These are phyloP conservation scores for Acanthosepion pharaonis DNA, from an alignment of 2,888 invertebrate species.

Conservation along the genomic window DNA sequence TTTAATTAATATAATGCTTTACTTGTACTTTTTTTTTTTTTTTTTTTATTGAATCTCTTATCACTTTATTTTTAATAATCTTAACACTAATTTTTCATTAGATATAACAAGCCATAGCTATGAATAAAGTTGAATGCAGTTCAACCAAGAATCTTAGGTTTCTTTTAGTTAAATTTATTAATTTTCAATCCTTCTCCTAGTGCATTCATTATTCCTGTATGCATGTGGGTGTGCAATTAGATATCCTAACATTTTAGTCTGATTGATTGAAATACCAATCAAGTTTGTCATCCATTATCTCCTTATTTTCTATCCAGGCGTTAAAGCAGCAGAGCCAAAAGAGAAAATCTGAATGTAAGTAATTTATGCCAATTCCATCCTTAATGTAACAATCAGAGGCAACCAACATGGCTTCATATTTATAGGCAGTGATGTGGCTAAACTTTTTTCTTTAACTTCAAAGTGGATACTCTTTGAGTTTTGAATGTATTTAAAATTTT, in stretches of 20 bases:
- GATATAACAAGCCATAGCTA: too few relatives aligned
- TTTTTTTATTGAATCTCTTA: background rate
- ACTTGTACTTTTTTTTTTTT: background rate
- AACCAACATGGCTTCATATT: too few relatives aligned
- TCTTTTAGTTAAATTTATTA: background rate
- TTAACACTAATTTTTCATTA: too few relatives aligned
- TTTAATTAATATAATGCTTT: background rate
- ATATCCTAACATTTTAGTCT: background rate
- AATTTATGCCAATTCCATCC: background rate
- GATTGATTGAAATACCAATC: background rate
- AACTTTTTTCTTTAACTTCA: too few relatives aligned
- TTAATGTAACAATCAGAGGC: too few relatives aligned
- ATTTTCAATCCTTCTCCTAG: background rate
- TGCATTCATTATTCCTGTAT: slow-evolving; percentile 48
- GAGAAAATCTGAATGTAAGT: slow-evolving; percentile 68
- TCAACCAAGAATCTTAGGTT: background rate
- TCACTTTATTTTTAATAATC: background rate
- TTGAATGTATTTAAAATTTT: too few relatives aligned
- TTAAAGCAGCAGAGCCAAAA: slow-evolving; percentile 69
- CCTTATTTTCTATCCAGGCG: slow-evolving; percentile 57
- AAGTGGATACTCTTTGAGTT: too few relatives aligned
- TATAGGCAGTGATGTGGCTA: too few relatives aligned
- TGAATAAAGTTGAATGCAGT: too few relatives aligned
- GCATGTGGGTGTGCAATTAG: background rate
- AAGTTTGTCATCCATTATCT: background rate